Conservation (phyloP, 2,888 invertebrate genomes). For the Pristionchus mayeri region DNA sequence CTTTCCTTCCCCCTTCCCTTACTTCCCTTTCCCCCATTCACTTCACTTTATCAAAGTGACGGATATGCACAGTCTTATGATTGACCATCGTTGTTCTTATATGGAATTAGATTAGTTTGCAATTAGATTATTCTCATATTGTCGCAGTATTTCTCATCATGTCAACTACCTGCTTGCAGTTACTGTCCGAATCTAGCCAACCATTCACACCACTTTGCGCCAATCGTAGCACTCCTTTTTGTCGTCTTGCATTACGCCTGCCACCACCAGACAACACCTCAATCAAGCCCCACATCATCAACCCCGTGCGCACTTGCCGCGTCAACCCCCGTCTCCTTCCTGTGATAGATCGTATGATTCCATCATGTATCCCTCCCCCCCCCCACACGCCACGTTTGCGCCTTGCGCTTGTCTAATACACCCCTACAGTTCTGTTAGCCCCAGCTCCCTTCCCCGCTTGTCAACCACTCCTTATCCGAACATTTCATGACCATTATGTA, state of each 20-base stretch:
- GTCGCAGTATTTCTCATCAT: slow-evolving; percentile 6
- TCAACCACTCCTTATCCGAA: neutral
- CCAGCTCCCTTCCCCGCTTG: neutral
- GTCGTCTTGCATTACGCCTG: slow-evolving; percentile 6
- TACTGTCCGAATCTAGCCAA: slow-evolving; percentile 32
- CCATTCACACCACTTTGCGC: slow-evolving; percentile 16
- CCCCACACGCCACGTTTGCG: neutral
- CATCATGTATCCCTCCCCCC: neutral
- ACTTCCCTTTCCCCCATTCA: neutral
- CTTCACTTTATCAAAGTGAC: slow-evolving; percentile 33
- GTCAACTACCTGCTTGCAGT: neutral
- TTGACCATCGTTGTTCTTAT: neutral
- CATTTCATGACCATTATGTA: slow-evolving; percentile 40
- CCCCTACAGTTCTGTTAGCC: neutral
- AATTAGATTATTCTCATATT: neutral
- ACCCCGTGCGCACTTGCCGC: slow-evolving; percentile 34
- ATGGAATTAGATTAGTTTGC: neutral
- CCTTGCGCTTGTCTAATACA: neutral
- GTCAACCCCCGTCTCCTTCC: slow-evolving; percentile 1
- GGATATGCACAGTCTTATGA: neutral
- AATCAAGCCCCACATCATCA: slow-evolving; percentile 35
- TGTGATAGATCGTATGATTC: slow-evolving; percentile 24
- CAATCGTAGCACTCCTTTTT: slow-evolving; percentile 14
- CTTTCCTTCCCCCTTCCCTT: too few relatives aligned
- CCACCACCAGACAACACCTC: neutral